Conservation (phyloP, 2,888 invertebrate species). For the Leucozona laternaria region DNA sequence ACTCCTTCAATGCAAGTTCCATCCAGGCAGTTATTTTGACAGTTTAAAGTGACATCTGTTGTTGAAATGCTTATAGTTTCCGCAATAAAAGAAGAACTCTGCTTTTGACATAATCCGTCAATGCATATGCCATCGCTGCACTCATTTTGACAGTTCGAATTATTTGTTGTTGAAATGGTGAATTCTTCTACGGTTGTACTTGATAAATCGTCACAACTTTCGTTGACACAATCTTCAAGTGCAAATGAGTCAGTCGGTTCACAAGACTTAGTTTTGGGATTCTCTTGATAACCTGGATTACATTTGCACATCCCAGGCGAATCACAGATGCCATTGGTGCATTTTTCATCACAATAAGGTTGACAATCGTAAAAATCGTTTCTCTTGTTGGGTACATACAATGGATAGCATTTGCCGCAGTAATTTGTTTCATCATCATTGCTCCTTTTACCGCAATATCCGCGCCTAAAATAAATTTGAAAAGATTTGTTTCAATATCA, state of each 20-base stretch:
- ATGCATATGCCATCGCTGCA: background rate
- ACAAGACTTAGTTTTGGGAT: conserved; percentile 77
- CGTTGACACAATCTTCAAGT: conserved; percentile 22
- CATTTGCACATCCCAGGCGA: conserved; percentile 80
- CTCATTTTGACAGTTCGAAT: background rate
- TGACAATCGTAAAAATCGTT: background rate
- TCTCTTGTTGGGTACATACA: background rate
- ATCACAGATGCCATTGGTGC: conserved; percentile 77
- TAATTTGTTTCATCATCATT: conserved; percentile 26
- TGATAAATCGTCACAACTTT: background rate
- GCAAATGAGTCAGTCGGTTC: background rate
- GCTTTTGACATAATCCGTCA: background rate
- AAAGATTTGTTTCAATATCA: background rate
- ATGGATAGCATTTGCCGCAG: conserved; percentile 51
- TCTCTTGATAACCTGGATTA: conserved; percentile 78
- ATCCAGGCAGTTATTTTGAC: background rate
- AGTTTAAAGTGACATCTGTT: background rate
- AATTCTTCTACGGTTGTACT: background rate
- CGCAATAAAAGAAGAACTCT: background rate
- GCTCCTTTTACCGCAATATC: background rate
- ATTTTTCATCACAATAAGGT: background rate
- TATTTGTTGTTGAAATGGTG: background rate
- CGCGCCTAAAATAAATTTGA: background rate
- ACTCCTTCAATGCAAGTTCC: background rate
- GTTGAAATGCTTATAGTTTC: background rate